Percentiles rank a stretch among this genome's conserved stretches.
Evolutionary conservation across 2,888 invertebrate species (phyloP).

Genomic region (Sabatieria punctata): DNA sequence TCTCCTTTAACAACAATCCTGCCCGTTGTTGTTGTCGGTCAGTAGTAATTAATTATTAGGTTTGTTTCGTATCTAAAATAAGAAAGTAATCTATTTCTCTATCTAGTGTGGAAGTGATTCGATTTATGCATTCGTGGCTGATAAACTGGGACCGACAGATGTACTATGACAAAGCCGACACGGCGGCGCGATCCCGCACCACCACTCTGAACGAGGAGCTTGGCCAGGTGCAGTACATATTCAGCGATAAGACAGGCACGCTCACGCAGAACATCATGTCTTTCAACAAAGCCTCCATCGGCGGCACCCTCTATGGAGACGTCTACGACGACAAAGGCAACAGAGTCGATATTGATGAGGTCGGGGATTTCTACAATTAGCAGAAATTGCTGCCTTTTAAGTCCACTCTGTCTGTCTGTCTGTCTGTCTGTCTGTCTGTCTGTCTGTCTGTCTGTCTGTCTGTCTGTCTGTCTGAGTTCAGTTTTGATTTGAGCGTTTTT

Average conservation of each 20-base stretch:
- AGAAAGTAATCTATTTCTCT: background rate
- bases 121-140: constrained; percentile 90
- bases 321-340: constrained; percentile 30
- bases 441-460: too few species aligned
- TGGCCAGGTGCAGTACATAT: constrained; percentile 96
- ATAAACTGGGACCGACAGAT: constrained; percentile 99
- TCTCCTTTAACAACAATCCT: too few species aligned
- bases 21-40: too few species aligned
- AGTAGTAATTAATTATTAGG: too few species aligned
- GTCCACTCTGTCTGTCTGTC: too few species aligned
- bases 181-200: constrained; percentile 82
- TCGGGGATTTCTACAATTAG: too few species aligned
- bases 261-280: constrained; percentile 99
- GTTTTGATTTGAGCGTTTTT: constrained; percentile 1
- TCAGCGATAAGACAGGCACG: constrained; percentile 98
- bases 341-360: constrained; percentile 19
- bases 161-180: constrained; percentile 75
- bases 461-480: too few species aligned
- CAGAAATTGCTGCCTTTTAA: too few species aligned
- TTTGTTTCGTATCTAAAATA: too few species aligned
- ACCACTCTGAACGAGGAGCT: constrained; percentile 95
- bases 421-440: too few species aligned
- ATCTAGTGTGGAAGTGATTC: constrained; percentile 61
- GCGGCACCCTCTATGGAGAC: constrained; percentile 77
- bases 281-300: constrained; percentile 95